Base-by-base conservation (phyloP, 1,140 invertebrate species). In the Helicoverpa zea region DNA sequence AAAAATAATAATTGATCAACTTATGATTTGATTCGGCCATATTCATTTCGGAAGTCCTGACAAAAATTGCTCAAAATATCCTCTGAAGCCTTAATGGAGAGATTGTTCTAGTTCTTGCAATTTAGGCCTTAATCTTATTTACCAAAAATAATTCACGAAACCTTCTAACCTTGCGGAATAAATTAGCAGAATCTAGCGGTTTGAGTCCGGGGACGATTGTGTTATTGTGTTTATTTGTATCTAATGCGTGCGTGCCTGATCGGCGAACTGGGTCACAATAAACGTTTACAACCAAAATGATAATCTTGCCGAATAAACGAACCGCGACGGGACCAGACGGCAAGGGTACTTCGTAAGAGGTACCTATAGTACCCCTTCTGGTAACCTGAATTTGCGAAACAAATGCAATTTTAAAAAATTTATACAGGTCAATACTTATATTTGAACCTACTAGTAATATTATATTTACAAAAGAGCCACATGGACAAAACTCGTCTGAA, bases 261-360 rank as follows among this genome's bases (percentile, higher is more conserved):
- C 13, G 66, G 70, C 66, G 70, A 90, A 91, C 87, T 88, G 84
- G 90, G 90, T 89, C 90, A 86, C 85, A 84, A 86, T 85, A 87
- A 86, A 85, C 87, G 73, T 92, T 91, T 89, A 89, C 87, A 85
- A 86, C 84, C 81, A 86, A 82, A 89, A 92, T 91, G 91, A 90
- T 92, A 91, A 91, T 84, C 87, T 82, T 79, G 49, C 66, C 81
- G 82, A 84, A 89, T 88, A 88, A 89, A 88, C 85, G 87, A 89
- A 89, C 84, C 80, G 81, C 79, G 80, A 86, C 79, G 83, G 76
- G 82, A 77, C 75, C 13, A 77, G 59, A 76, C 74, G 47, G 47
- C 58, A 0, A 1, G 74, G 58, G 18, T 52, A 64, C n/a, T 12
- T 35, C 49, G 61, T 64, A 76, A 14, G 9, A 23, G 9, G 58